Conservation (phyloP, 2,113 vertebrate species). For the Petaurus breviceps region DNA sequence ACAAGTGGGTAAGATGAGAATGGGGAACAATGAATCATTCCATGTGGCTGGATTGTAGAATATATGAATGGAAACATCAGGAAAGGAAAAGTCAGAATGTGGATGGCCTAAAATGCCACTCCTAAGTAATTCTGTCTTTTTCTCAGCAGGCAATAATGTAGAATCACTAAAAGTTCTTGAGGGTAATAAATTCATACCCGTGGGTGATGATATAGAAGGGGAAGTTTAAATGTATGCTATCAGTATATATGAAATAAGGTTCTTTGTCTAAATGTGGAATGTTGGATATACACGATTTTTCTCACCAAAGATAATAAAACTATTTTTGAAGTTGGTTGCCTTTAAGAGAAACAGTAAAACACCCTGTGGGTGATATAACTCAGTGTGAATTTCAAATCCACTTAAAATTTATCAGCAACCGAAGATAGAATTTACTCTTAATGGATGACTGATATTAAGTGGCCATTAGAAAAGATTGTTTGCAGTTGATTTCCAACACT, state of each 20-base stretch:
- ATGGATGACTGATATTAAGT: slow-evolving; percentile 18
- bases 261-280: slow-evolving; percentile 10
- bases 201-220: not conserved
- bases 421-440: slow-evolving; percentile 30
- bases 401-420: slow-evolving; percentile 39
- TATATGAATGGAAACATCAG: not conserved
- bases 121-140: not conserved
- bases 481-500: slow-evolving; percentile 10
- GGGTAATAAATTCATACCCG: not conserved
- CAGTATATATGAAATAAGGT: slow-evolving; percentile 14
- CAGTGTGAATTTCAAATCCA: slow-evolving; percentile 31
- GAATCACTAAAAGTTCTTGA: not conserved
- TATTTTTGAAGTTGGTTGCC: not conserved
- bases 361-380: slow-evolving; percentile 23
- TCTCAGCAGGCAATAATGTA: not conserved
- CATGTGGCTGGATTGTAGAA: not conserved
- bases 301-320: not conserved
- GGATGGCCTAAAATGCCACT: not conserved
- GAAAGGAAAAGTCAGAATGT: not conserved
- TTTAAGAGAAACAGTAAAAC: not conserved
- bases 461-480: slow-evolving; percentile 40
- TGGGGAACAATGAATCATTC: not conserved
- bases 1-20: not conserved
- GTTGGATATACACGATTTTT: not conserved
- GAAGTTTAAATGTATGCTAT: slow-evolving; percentile 14